Evolutionary conservation across 2,888 invertebrate species (phyloP).

Genomic region (Megaustenia siamemsis): DNA sequence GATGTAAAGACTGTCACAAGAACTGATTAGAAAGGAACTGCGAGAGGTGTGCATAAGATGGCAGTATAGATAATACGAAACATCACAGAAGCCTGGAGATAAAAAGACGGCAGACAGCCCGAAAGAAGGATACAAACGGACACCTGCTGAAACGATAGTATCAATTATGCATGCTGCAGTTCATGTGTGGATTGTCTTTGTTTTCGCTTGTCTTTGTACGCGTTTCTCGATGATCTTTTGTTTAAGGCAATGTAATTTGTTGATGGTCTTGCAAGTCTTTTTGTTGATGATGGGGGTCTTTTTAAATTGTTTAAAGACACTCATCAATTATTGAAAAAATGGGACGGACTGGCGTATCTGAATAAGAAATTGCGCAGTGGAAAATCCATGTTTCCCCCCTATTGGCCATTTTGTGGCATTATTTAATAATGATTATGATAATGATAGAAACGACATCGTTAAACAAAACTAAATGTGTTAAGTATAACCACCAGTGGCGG

Average conservation of each 20-base stretch:
- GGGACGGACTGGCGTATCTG: too few relatives aligned
- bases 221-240: not conserved
- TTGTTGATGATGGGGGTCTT: not conserved
- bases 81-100: not conserved
- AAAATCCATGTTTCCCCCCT: not conserved
- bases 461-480: too few relatives aligned
- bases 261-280: not conserved
- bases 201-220: not conserved
- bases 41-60: not conserved
- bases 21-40: not conserved
- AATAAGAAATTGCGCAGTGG: not conserved
- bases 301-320: too few relatives aligned
- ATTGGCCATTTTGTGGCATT: not conserved
- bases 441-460: not conserved
- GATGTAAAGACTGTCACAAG: conserved; percentile 1
- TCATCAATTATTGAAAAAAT: conserved; percentile 8
- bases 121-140: not conserved
- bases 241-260: not conserved
- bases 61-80: not conserved
- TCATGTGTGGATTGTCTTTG: not conserved
- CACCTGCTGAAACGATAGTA: conserved; percentile 2
- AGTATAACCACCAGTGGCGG: too few relatives aligned
- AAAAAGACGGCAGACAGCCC: not conserved
- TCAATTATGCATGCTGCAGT: conserved; percentile 20
- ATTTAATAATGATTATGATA: not conserved